Evolutionary conservation across 2,888 invertebrate genomes (phyloP), one percentile per base, ranked within the genome.

Genomic region (Apodemia mormo): DNA sequence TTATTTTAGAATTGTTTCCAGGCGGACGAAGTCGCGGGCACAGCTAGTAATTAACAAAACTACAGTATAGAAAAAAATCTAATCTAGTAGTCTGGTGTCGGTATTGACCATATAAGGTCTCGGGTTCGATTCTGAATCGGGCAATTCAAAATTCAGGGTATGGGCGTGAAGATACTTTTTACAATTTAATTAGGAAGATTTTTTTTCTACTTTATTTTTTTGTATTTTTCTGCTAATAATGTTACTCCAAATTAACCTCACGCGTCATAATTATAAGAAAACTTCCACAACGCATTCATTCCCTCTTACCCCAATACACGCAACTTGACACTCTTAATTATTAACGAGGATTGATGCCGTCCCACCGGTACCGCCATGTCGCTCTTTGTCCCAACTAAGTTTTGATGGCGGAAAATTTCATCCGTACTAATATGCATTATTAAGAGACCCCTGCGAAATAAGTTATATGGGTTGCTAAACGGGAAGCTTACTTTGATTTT

Each of bases 271-370:
- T 58, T 68, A 68, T 61, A 68, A 58, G 68, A 40, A 61, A 45
- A 68, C 68, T 65, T 65, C 37, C 12, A 65, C 37, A 30, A 37
- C 68, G 37, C 49, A 61, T 66, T 66, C 52, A 30, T 66, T 52
- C 52, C 52, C 29, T 49, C 30, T 8, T 52, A 45, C 52, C 66
- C 66, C 52, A 29, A 74, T 72, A 75, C 74, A 74, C 76, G 74
- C 74, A 76, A 77, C 77, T 77, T 79, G 81, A 80, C 81, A 79
- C 75, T 77, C 78, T 84, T 85, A 87, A 87, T 89, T 84, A 87
- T 87, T 88, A 88, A 89, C 82, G 80, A 85, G 87, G 84, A 89
- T 88, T 83, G 89, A 89, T 89, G 85, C 76, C 75, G 77, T 86
- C 85, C 86, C 79, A 72, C 68, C 72, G 74, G 75, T 73, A 84